Evolutionary conservation across 2,113 vertebrate genomes (phyloP), one percentile per base, ranked within the genome.

Genomic region (Stictonetta naevosa): DNA sequence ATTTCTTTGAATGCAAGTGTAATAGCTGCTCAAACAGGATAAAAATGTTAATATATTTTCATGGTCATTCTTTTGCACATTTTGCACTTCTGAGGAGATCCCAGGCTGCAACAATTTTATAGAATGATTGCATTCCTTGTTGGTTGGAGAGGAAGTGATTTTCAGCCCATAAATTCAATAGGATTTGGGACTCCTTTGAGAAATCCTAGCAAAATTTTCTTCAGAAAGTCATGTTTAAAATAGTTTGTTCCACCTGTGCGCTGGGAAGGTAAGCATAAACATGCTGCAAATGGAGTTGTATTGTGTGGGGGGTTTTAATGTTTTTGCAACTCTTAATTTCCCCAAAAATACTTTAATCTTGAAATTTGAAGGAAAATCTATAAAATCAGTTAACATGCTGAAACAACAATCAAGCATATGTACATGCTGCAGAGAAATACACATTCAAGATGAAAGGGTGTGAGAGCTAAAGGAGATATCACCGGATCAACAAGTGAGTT

Each of bases 1-100:
- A 31, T 76, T 90, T 93, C 29, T 92, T 86, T 81, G 42, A 90
- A 75, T 84, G n/a, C 44, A 81, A 77, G 59, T 36, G 46, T 66
- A 85, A 67, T 60, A 86, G 81, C 46, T 66, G 48, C 20, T 90
- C 44, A 92, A 76, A 86, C 15, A 75, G 4, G 4, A 92, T 76
- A 52, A 88, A 91, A 86, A 78, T n/a, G 4, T 66, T 78, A 76
- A 88, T 53, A 15, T 87, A 56, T 89, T 92, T 86, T 91, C 77
- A 62, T 62, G n/a, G n/a, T 46, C 40, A 82, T 72, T 76, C 58
- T 79, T 78, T 82, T 79, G 38, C 44, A 88, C 25, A 69, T 62
- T 88, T 84, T 89, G 21, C 31, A 82, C 26, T 88, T 82, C 28
- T 40, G 79, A 78, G 66, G 44, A 44, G 53, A 81, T 87, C 8